Base-by-base conservation (phyloP, 2,888 invertebrate genomes). In the Megamerina dolium region DNA sequence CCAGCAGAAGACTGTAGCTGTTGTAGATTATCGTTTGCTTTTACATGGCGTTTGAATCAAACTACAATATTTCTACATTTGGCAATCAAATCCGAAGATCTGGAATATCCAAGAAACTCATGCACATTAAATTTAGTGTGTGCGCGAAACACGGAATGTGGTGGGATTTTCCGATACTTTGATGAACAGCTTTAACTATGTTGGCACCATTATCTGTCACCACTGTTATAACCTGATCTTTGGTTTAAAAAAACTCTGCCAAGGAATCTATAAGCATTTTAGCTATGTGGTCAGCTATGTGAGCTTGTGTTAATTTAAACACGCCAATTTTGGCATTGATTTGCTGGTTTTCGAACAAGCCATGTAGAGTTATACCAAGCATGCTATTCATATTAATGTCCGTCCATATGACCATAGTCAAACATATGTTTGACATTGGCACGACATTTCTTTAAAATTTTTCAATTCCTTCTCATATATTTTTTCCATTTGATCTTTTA, bases 1-100 rank as follows among this genome's bases (percentile, higher is more conserved):
- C 37, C 39, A 38, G 32, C 41, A 18, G 26, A 27, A 14, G 30
- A n/a, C 36, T 45, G 45, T 32, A 45, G 20, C 14, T 41, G 17
- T 5, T 20, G 12, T 16, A 48, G 18, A 13, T 31, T 27, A 26
- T 48, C 32, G 20, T 45, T 47, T 10, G 43, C 34, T 43, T 47
- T 47, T n/a, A 43, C 43, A 34, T 46, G 43, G 13, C 47, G 40
- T 16, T 45, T 44, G 14, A 44, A 40, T 41, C 44, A 47, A 10
- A 13, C 27, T 26, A 37, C 37, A 20, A 45, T 40, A 16, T n/a
- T 23, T 37, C 37, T 45, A 37, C 41, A 45, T 35, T 41, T 41
- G 4, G 20, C 10, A 31, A 41, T 37, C 18, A 45, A 14, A n/a
- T 31, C 37, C 12, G 18, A 9, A 31, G 35, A 17, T 40, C 45